Conservation (phyloP, 2,113 vertebrate genomes). For the Eudyptes chrysolophus region DNA sequence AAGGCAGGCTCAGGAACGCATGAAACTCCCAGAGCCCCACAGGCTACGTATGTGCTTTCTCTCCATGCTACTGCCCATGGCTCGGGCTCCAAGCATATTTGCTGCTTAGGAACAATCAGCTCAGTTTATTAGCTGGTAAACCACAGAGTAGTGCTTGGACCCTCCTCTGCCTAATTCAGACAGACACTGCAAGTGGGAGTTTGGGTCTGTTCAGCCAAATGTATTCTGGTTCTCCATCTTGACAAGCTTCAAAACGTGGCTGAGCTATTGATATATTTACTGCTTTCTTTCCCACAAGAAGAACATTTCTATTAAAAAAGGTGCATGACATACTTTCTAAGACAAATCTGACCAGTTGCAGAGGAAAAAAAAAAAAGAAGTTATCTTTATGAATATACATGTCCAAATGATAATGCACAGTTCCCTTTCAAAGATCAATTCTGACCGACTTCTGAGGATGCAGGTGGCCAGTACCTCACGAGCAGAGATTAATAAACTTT, state of each 20-base stretch:
- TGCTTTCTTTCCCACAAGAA: neutral
- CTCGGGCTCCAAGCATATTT: fast-evolving
- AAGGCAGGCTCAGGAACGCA: neutral
- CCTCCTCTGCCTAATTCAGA: neutral
- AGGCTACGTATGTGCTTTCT: neutral
- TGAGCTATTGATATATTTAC: neutral
- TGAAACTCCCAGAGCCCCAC: neutral
- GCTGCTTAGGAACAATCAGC: neutral
- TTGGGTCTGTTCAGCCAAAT: neutral
- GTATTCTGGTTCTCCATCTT: neutral
- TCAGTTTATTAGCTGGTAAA: neutral
- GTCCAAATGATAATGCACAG: neutral
- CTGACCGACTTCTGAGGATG: neutral
- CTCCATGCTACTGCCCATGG: neutral
- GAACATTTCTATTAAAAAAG: neutral
- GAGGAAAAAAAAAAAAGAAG: neutral
- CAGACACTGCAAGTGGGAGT: neutral
- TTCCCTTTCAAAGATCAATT: neutral
- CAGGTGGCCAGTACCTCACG: neutral
- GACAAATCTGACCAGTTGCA: neutral
- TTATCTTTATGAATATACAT: neutral
- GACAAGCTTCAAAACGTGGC: neutral
- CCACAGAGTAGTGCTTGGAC: neutral
- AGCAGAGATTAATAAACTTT: neutral
- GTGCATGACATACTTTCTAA: neutral